These are phyloP conservation scores for Tragulus kanchil DNA, from an alignment of 2,113 vertebrate species.

Conservation along the genomic window DNA sequence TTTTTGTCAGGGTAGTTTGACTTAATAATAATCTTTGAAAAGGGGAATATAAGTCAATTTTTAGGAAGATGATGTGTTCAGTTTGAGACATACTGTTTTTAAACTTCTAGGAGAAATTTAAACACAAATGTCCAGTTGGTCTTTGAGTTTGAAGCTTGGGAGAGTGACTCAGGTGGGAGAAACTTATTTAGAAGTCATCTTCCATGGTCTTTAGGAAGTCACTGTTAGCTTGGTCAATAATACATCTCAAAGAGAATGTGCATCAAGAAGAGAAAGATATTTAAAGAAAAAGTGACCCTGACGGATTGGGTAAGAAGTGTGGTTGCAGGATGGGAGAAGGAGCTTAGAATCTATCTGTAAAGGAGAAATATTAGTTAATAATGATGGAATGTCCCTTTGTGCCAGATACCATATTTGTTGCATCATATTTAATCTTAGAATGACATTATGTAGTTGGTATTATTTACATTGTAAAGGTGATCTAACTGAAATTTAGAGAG, in stretches of 20 bases:
- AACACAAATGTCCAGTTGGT: not conserved
- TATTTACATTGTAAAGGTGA: conserved; percentile 30
- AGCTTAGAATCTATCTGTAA: not conserved
- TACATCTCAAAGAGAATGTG: not conserved
- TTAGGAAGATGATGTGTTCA: not conserved
- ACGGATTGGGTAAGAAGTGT: too few relatives aligned
- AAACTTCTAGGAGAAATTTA: not conserved
- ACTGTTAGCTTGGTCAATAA: not conserved
- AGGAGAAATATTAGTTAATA: not conserved
- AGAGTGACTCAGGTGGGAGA: not conserved
- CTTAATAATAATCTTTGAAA: not conserved
- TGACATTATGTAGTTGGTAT: not conserved
- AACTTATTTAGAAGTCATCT: not conserved
- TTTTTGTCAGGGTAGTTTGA: not conserved
- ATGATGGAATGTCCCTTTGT: not conserved
- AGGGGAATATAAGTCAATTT: not conserved
- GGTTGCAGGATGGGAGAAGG: rapidly evolving
- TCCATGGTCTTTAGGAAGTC: not conserved
- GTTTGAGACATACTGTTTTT: not conserved
- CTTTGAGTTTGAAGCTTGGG: not conserved
- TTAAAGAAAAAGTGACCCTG: not conserved
- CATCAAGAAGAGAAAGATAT: not conserved
- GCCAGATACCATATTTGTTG: not conserved
- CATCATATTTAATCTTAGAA: not conserved
- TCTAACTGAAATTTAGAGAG: not conserved